Evolutionary conservation across 2,797 vertebrate genomes (phyloP), one percentile per base, ranked within the genome.

Genomic region (Phataginus tetradactyla): DNA sequence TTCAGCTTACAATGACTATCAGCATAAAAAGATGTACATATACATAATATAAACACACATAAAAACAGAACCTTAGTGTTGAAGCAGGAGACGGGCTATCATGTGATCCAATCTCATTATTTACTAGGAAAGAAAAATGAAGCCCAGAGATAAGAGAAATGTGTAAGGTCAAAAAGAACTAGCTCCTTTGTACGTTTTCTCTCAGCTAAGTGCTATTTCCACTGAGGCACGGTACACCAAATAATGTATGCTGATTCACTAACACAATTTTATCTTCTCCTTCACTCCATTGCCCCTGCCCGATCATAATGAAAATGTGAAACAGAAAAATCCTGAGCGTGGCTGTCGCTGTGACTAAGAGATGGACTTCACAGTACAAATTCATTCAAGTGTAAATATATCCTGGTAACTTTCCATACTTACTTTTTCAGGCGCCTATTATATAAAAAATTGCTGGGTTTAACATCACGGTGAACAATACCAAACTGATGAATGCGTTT

Each of bases 381-480:
- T 68, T 93, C 53, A 77, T 11, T 86, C 49, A 95, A 63, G 14
- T 13, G 3, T 74, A 69, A 68, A 18, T 79, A 74, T 37, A 87
- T 95, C 79, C 66, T 93, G 3, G 57, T n/a, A 79, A 96, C 29
- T 85, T 68, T 61, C 94, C 96, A 74, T 80, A 99, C 99, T 98
- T 98, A 99, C 99, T 97, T 98, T 98, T 99, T 99, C 27, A 98
- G 98, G 32, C 91, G 98, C 92, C 99, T 99, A 98, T 99, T 99
- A 97, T 98, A 99, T 79, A 99, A 98, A 97, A 99, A 99, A 95
- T 99, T 99, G 97, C 98, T 99, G 95, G 99, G 99, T 77, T 99
- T 99, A 98, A 99, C 99, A 91, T 99, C 99, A 78, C 99, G 98
- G 97, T 99, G 99, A 98, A 99, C 99, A 98, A 99, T 99, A 9